A percentile compares a stretch with the other conserved stretches of the same genome.
phyloP scores from a whole-genome alignment of 2,113 vertebrate genomes.

The Charadrius vociferus region DNA sequence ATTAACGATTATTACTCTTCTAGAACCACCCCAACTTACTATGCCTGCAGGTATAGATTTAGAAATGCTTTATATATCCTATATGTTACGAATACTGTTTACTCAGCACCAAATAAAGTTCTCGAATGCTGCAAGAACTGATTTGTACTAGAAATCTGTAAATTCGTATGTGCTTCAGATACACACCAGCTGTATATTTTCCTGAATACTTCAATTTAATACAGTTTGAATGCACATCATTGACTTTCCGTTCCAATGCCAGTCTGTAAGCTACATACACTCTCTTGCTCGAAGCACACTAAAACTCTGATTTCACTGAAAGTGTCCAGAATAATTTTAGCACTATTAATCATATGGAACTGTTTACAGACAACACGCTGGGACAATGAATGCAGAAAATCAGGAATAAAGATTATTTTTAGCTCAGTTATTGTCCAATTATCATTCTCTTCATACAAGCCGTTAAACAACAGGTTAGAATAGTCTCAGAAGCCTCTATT shows the following conservation, averaged over 20 bases:
- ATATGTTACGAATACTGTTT: neutral
- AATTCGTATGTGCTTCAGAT: neutral
- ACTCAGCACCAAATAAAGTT: neutral
- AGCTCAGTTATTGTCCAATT: neutral
- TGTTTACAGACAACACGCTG: neutral
- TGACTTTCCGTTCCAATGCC: neutral
- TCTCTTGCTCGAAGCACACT: neutral
- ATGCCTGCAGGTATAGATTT: neutral
- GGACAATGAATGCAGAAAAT: neutral
- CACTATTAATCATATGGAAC: neutral
- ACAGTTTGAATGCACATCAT: neutral
- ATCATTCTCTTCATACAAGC: neutral
- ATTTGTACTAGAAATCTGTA: neutral
- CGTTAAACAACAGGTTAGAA: slow-evolving; percentile 31
- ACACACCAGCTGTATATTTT: neutral
- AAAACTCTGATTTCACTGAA: neutral
- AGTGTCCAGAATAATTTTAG: neutral
- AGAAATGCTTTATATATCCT: neutral
- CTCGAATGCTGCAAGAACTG: neutral
- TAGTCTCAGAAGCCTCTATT: slow-evolving; percentile 25
- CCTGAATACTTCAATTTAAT: neutral
- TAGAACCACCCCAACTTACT: neutral
- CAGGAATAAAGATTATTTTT: neutral
- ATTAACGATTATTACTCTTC: neutral
- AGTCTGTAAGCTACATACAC: neutral